These are phyloP conservation scores for Neoaliturus tenellus DNA, from an alignment of 2,888 invertebrate species.

Conservation along the genomic window DNA sequence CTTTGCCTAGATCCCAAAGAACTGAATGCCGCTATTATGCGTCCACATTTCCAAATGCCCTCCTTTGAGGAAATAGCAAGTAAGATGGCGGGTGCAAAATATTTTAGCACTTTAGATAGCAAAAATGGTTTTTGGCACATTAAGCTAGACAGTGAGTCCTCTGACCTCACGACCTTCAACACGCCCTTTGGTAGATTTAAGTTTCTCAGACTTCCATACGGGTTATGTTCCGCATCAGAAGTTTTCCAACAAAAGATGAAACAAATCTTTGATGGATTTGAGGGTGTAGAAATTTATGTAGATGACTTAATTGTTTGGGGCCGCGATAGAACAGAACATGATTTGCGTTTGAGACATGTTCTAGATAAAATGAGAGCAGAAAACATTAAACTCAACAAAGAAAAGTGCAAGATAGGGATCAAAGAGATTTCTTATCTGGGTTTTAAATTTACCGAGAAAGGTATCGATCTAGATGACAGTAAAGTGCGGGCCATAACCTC, in stretches of 20 bases:
- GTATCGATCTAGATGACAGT: conserved; percentile 5
- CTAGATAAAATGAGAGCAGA: conserved; percentile 20
- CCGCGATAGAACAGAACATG: neutral
- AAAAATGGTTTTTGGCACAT: conserved; percentile 63
- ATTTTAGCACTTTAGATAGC: conserved; percentile 60
- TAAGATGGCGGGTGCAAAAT: conserved; percentile 61
- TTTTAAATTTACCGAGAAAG: conserved; percentile 7
- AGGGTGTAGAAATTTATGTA: conserved; percentile 61
- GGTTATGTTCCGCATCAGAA: conserved; percentile 67
- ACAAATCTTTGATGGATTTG: conserved; percentile 63
- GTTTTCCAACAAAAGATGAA: conserved; percentile 65
- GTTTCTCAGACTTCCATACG: conserved; percentile 67
- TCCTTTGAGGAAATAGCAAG: conserved; percentile 67
- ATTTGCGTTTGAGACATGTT: neutral
- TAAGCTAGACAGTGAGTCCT: conserved; percentile 64
- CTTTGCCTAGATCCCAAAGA: conserved; percentile 68
- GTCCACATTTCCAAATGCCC: conserved; percentile 66
- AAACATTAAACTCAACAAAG: conserved; percentile 42
- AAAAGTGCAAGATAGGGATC: conserved; percentile 23
- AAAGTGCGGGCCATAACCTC: conserved; percentile 64
- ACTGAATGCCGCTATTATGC: conserved; percentile 66
- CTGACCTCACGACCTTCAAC: conserved; percentile 66
- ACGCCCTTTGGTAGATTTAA: conserved; percentile 68
- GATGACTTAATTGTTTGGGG: conserved; percentile 67
- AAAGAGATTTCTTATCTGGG: conserved; percentile 16